Evolutionary conservation across 1,140 invertebrate genomes (phyloP), one percentile per base, ranked within the genome.

Genomic region (Drosophila mauritiana): DNA sequence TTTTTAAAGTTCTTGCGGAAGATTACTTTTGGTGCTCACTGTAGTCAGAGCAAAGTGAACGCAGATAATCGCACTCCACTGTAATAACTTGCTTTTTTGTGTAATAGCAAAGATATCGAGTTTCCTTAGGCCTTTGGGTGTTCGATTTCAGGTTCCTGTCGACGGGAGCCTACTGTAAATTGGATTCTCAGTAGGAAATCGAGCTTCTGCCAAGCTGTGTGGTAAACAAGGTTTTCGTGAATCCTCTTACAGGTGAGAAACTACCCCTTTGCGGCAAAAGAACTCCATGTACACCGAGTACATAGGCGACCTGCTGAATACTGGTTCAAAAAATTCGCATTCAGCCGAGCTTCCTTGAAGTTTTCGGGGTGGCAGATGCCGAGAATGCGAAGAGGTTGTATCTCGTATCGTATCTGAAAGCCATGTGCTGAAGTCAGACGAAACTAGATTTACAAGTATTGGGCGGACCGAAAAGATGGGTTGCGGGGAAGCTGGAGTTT

Each of bases 381-480:
- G 25, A 48, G 40, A 53, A 54, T 70, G 11, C 53, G 37, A 39
- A 39, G 13, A 13, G 13, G 12, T 39, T 39, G 37, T 20, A 40
- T 49, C 55, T 48, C 25, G 48, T 59, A 61, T 49, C 27, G 11
- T 36, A 37, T 62, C 57, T 51, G 42, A 51, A 45, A 48, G 69
- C 37, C 39, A 45, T 52, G 46, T 40, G 63, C 53, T 51, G 1
- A 62, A 63, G 42, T 62, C 37, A 63, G 42, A 57, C 37, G 63
- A 84, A 85, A 86, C 82, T 65, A 89, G 82, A 86, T 88, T 86
- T 86, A 86, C 82, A 83, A 89, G 69, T 88, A 83, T 83, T 81
- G 56, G 65, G 83, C 49, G 61, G 5, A 53, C 45, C 15, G n/a
- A 45, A 43, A 57, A 22, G 6, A 39, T 10, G 8, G 31, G 31